Conservation (phyloP, 1,140 invertebrate genomes). For the Druon quercuslanigerum region DNA sequence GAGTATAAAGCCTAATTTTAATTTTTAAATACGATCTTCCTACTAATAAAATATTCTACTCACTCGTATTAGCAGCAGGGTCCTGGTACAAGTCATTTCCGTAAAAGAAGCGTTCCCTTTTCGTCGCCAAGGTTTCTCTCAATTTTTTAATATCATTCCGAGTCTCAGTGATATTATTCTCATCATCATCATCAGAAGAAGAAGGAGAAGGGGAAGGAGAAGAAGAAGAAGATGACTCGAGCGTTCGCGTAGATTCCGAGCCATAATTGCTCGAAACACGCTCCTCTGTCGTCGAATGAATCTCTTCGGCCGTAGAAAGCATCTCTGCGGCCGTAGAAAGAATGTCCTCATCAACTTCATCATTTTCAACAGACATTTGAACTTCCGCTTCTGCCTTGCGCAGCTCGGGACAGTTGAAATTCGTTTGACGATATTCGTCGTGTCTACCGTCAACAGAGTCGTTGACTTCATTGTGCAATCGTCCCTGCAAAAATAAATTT, state of each 20-base stretch:
- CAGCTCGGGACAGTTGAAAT: too few relatives aligned
- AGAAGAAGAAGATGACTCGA: slow-evolving; percentile 37
- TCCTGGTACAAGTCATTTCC: background rate
- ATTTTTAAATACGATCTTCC: background rate
- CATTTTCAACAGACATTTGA: too few relatives aligned
- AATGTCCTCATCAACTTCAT: too few relatives aligned
- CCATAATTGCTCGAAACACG: background rate
- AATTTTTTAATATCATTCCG: slow-evolving; percentile 55
- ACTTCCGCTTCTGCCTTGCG: too few relatives aligned
- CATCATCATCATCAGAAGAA: too few relatives aligned
- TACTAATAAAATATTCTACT: background rate
- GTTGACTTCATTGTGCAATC: background rate
- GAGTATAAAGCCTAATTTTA: too few relatives aligned
- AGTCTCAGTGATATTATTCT: slow-evolving; percentile 48
- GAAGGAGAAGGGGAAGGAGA: background rate
- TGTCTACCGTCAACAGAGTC: too few relatives aligned
- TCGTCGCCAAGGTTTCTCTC: slow-evolving; percentile 55
- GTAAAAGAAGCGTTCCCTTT: slow-evolving; percentile 59
- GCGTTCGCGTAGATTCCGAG: background rate
- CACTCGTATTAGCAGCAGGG: background rate
- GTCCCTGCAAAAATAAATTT: background rate
- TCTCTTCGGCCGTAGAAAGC: background rate
- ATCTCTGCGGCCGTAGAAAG: background rate
- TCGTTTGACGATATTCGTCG: too few relatives aligned
- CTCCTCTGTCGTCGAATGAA: background rate